Evolutionary conservation across 2,113 vertebrate genomes (phyloP), one percentile per base, ranked within the genome.

Genomic region (Phrynosoma platyrhinos): DNA sequence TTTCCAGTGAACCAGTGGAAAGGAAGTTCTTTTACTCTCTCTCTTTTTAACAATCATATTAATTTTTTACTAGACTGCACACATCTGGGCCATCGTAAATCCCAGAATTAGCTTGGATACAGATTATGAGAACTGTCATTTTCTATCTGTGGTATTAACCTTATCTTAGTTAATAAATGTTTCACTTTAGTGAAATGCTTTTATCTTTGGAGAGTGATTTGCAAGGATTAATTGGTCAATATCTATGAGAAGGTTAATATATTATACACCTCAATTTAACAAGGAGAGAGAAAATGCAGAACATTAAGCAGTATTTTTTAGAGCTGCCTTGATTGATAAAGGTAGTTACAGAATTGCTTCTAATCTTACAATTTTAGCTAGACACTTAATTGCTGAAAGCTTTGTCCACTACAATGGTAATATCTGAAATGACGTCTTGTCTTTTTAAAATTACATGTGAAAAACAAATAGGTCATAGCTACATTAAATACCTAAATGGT

Each of bases 161-260:
- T 91, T 78, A 87, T 85, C 79, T 85, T 89, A 88, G 84, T 90
- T 94, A 93, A 90, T 92, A 92, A 83, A 89, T 88, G 78, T 88
- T 93, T 90, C 84, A 89, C 79, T 62, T 88, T 91, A 87, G 74
- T 87, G 89, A 84, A 87, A 90, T 88, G 86, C 75, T 87, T 88
- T 95, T 91, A 81, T 87, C 58, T 93, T 89, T 91, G 90, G 83
- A 79, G 85, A 91, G 84, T 72, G 79, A 90, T 94, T 93, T 92
- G 88, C 85, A 89, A 91, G 87, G 93, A 94, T 93, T 95, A 95
- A 92, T 92, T 94, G 90, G 91, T 94, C 93, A 93, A 95, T 85
- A 91, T 94, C 82, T 69, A 55, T 91, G 81, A 87, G 93, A 86
- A 77, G 93, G 85, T 89, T 93, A 92, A 92, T 94, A 93, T 89